Base-by-base conservation (phyloP, 2,888 invertebrate species). In the Cylloceria caligata region DNA sequence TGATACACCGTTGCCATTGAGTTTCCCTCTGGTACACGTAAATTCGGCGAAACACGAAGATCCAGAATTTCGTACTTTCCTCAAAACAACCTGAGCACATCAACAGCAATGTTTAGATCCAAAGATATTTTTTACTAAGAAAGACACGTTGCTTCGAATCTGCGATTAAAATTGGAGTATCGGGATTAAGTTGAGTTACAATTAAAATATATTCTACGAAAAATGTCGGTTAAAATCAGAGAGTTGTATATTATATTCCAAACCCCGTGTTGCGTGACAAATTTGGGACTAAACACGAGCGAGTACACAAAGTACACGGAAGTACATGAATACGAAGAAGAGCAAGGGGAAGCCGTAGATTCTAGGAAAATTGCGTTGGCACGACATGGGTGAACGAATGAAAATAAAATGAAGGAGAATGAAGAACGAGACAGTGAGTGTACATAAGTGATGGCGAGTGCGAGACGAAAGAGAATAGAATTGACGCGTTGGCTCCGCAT, bases 301-400 rank as follows among this genome's bases (percentile, higher is more conserved):
- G 21, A 34, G 19, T 21, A 34, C 45, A 6, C 42, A 42, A 42
- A 21, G 42, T 64, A 64, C 42, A 21, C 64, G 39, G 24, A 64
- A 42, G 47, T 47, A 16, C 45, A 21, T 45, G n/a, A 60, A 62
- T 69, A 55, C 13, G 30, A 11, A n/a, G 11, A 39, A 47, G 39
- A 45, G 19, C 24, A 24, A 65, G 30, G 1, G 34, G 45, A 21
- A 27, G 62, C 45, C 42, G 27, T 30, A 16, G 67, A 52, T 72
- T 77, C 77, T 36, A 21, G 13, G 77, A 81, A 81, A 77, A 72
- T 81, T 45, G 72, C 24, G 13, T 27, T 52, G 24, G 13, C 3
- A n/a, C 71, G 36, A 60, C 27, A 30, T 27, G 73, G 80, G 42
- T 57, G 45, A 60, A 71, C 67, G 19, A 52, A 86, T 68, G 77